These are phyloP conservation scores for Drepanosiphum platanoidis DNA, from an alignment of 2,888 invertebrate genomes.

Conservation along the genomic window DNA sequence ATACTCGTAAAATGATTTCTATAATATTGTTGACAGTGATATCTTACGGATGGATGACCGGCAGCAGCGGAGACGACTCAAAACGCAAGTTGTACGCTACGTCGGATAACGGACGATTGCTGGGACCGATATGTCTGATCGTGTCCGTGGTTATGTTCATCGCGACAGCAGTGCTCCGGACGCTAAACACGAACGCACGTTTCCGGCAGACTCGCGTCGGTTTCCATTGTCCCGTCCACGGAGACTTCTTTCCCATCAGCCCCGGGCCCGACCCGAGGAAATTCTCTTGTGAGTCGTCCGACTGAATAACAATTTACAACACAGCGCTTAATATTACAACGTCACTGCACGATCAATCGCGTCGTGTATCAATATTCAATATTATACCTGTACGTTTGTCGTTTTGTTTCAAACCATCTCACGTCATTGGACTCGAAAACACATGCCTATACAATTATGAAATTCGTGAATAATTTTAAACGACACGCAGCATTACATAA, in stretches of 20 bases:
- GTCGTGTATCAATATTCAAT: neutral
- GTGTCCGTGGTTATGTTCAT: conserved; percentile 79
- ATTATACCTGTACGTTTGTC: neutral
- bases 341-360: neutral
- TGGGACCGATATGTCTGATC: conserved; percentile 79
- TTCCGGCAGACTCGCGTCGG: conserved; percentile 76
- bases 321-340: too few species aligned
- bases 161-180: conserved; percentile 75
- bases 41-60: conserved; percentile 52
- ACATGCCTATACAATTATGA: neutral
- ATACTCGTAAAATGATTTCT: too few species aligned
- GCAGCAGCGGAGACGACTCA: conserved; percentile 13
- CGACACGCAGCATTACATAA: neutral
- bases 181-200: conserved; percentile 76
- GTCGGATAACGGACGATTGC: conserved; percentile 76
- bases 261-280: conserved; percentile 67
- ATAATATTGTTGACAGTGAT: conserved; percentile 19
- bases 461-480: neutral
- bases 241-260: conserved; percentile 80
- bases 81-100: conserved; percentile 46
- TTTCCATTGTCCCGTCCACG: conserved; percentile 81
- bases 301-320: neutral
- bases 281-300: conserved; percentile 60
- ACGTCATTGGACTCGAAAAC: neutral
- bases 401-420: neutral